phyloP scores from a whole-genome alignment of 1,140 invertebrate genomes.

The Forficula auricularia region DNA sequence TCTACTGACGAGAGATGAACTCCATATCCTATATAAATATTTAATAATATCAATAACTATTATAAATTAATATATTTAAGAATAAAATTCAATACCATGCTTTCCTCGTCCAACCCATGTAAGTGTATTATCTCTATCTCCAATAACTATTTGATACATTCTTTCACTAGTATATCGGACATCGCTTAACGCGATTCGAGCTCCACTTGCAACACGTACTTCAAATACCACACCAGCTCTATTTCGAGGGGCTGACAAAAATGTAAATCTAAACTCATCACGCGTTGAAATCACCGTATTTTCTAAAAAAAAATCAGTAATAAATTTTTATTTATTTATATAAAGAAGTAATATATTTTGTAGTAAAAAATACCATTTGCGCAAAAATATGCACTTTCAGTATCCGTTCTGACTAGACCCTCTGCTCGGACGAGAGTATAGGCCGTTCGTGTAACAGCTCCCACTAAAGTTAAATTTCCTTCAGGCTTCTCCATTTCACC shows the following conservation, averaged over 20 bases:
- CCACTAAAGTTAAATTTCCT: constrained; percentile 34
- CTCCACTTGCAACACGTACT: constrained; percentile 31
- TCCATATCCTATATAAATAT: constrained; percentile 30
- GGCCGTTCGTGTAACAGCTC: constrained; percentile 34
- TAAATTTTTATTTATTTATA: constrained; percentile 4
- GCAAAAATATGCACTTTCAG: constrained; percentile 46
- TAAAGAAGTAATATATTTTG: constrained; percentile 4
- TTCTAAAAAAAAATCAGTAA: constrained; percentile 26
- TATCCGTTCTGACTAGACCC: constrained; percentile 36
- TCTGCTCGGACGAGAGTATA: constrained; percentile 36
- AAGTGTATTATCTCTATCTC: constrained; percentile 32
- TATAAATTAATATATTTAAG: background rate
- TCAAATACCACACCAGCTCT: constrained; percentile 37
- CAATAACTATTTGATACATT: constrained; percentile 39
- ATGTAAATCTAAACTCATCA: constrained; percentile 40
- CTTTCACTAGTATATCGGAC: constrained; percentile 29
- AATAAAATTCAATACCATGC: no score
- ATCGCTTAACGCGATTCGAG: constrained; percentile 35
- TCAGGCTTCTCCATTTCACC: constrained; percentile 31
- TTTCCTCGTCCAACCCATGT: constrained; percentile 40
- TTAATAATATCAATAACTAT: background rate
- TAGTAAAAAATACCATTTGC: constrained; percentile 32
- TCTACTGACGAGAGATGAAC: constrained; percentile 34
- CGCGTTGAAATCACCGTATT: constrained; percentile 39
- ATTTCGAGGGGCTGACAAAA: constrained; percentile 38